These are phyloP conservation scores for Stenchaetothrips biformis DNA, from an alignment of 2,888 invertebrate species.

Conservation along the genomic window DNA sequence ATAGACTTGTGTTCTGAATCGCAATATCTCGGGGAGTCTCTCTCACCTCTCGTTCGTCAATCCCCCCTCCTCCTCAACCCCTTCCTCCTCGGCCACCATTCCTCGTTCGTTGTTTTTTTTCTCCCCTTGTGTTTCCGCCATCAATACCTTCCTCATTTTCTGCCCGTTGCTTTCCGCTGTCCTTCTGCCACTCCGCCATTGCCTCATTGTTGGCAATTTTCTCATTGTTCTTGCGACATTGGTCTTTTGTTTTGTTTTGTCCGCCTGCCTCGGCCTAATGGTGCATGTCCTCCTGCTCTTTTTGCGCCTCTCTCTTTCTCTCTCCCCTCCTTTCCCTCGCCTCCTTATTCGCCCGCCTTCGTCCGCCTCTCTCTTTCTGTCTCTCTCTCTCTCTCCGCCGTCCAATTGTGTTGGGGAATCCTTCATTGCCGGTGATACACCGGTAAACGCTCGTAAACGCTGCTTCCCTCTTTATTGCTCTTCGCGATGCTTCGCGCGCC, in stretches of 20 bases:
- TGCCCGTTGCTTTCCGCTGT: neutral
- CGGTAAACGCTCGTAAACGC: neutral
- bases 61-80: neutral
- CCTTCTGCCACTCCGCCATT: neutral
- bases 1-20: too few relatives aligned
- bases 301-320: neutral
- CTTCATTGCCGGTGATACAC: neutral
- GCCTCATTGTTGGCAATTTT: conserved; percentile 13
- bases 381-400: neutral
- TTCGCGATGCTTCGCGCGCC: too few relatives aligned
- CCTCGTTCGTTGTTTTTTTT: neutral
- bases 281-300: neutral
- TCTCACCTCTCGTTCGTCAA: neutral
- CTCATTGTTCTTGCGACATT: conserved; percentile 10
- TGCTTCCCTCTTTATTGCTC: too few relatives aligned
- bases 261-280: neutral
- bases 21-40: neutral
- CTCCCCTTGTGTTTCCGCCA: neutral
- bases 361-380: neutral
- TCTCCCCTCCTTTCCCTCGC: neutral
- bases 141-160: conserved; percentile 1
- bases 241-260: neutral
- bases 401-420: conserved; percentile 1
- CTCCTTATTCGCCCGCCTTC: neutral
- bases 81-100: neutral